These are phyloP conservation scores for Coronaproctus castanopsis DNA, from an alignment of 2,888 invertebrate genomes.

Conservation along the genomic window DNA sequence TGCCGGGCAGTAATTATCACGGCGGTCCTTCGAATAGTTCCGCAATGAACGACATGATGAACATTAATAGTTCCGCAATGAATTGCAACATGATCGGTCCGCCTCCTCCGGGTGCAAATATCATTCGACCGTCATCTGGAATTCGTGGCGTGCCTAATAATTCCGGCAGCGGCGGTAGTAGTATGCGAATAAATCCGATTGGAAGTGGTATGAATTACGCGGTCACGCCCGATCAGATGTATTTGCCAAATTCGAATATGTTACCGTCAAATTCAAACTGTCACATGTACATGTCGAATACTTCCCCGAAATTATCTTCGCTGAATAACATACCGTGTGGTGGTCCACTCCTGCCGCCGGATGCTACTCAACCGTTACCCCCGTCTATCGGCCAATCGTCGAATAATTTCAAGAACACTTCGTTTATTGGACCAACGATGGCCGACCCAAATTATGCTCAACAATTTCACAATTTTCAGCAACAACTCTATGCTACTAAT, in stretches of 20 bases:
- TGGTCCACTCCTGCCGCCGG: constrained; percentile 27
- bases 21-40: constrained; percentile 17
- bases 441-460: constrained; percentile 83
- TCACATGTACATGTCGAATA: constrained; percentile 19
- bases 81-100: constrained; percentile 14
- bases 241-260: not conserved
- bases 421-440: constrained; percentile 61
- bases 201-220: constrained; percentile 14
- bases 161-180: not conserved
- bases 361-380: constrained; percentile 49
- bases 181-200: constrained; percentile 2
- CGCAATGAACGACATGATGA: constrained; percentile 22
- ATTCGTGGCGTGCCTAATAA: constrained; percentile 15
- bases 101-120: constrained; percentile 1
- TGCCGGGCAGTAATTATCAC: constrained; percentile 17
- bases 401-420: constrained; percentile 41
- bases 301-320: constrained; percentile 26
- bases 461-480: constrained; percentile 89
- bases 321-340: constrained; percentile 28
- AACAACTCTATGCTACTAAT: constrained; percentile 76
- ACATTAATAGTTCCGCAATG: not conserved
- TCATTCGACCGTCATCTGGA: too few relatives aligned
- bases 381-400: constrained; percentile 56
- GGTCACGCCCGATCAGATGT: constrained; percentile 6
- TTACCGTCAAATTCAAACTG: not conserved